Evolutionary conservation across 2,797 vertebrate genomes (phyloP).

Genomic region (Notolepis coatsorum): DNA sequence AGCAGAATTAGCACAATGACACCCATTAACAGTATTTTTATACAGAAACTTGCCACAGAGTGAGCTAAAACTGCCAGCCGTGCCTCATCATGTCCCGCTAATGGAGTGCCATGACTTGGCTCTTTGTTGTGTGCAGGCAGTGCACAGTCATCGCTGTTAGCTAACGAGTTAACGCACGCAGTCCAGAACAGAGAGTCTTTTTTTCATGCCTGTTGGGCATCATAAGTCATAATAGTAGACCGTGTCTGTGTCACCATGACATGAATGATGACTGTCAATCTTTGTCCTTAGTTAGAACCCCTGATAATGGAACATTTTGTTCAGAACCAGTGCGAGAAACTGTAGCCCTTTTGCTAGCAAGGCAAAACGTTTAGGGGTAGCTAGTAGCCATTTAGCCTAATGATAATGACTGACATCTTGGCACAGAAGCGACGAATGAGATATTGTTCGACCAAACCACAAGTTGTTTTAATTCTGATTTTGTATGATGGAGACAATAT

Average conservation of each 20-base stretch:
- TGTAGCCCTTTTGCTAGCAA: not conserved
- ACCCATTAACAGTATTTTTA: constrained; percentile 54
- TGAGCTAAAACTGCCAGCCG: constrained; percentile 13
- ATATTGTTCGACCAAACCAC: constrained; percentile 5
- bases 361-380: not conserved
- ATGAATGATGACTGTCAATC: constrained; percentile 41
- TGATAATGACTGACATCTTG: not conserved
- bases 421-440: not conserved
- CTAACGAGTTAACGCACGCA: constrained; percentile 26
- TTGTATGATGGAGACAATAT: not conserved
- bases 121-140: constrained; percentile 17
- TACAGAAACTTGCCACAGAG: constrained; percentile 35
- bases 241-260: constrained; percentile 17
- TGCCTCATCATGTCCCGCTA: constrained; percentile 19
- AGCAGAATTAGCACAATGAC: constrained; percentile 57
- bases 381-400: not conserved
- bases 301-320: not conserved
- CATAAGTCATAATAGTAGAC: constrained; percentile 30
- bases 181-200: constrained; percentile 30
- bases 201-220: constrained; percentile 33
- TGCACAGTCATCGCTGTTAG: constrained; percentile 40
- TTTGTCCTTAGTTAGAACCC: not conserved
- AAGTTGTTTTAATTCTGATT: not conserved
- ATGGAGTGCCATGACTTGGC: constrained; percentile 7
- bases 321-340: not conserved